These are phyloP conservation scores for Agraylea sexmaculata DNA, from an alignment of 1,140 invertebrate genomes.

Conservation along the genomic window DNA sequence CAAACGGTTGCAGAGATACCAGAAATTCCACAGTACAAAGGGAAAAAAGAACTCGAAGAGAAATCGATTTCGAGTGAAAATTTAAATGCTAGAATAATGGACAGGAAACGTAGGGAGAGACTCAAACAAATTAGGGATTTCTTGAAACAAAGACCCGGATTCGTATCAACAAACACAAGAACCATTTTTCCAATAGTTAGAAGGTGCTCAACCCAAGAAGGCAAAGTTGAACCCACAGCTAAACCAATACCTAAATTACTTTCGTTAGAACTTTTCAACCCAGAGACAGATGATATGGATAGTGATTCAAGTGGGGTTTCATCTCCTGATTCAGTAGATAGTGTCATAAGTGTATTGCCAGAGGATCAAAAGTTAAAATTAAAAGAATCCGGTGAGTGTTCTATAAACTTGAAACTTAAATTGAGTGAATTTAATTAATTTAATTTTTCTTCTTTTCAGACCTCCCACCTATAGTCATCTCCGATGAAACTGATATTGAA, in stretches of 20 bases:
- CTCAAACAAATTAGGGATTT: constrained; percentile 58
- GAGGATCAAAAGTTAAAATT: constrained; percentile 28
- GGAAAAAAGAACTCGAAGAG: constrained; percentile 25
- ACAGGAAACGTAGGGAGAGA: constrained; percentile 43
- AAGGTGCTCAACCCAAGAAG: constrained; percentile 38
- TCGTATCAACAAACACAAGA: constrained; percentile 22
- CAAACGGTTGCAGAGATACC: constrained; percentile 46
- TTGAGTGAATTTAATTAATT: too few species aligned
- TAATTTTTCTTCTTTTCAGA: constrained; percentile 5
- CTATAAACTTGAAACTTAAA: too few species aligned
- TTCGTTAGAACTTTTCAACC: constrained; percentile 77
- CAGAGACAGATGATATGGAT: constrained; percentile 80
- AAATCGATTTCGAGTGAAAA: constrained; percentile 29
- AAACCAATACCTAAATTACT: constrained; percentile 56
- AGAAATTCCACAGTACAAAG: constrained; percentile 45
- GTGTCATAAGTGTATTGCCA: constrained; percentile 60
- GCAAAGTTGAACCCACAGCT: constrained; percentile 38
- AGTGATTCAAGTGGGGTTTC: constrained; percentile 78
- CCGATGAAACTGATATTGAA: constrained; percentile 15
- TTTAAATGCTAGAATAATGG: constrained; percentile 30
- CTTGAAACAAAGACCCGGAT: constrained; percentile 44
- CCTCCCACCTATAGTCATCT: constrained; percentile 17
- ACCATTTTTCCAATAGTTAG: constrained; percentile 42
- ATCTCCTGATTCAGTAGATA: constrained; percentile 75
- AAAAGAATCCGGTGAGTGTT: too few species aligned